Conservation (phyloP, 2,797 vertebrate species). For the Eurystomus glaucurus region DNA sequence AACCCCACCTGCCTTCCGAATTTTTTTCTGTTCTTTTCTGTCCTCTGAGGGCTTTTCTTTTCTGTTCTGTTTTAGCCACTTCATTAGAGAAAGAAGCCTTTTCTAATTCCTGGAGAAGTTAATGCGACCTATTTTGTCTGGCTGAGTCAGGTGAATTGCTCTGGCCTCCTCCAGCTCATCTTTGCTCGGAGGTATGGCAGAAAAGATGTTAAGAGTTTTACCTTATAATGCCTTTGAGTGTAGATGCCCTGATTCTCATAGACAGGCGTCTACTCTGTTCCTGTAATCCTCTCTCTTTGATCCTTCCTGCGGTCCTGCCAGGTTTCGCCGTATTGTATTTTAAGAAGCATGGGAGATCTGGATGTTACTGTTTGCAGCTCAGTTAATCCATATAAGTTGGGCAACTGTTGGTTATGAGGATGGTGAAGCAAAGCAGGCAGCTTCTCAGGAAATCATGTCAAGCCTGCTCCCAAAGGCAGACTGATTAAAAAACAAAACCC, state of each 20-base stretch:
- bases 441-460: neutral
- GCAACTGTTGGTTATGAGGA: neutral
- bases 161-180: neutral
- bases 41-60: neutral
- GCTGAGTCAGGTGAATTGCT: slow-evolving; percentile 7
- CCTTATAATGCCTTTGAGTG: neutral
- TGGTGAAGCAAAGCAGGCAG: neutral
- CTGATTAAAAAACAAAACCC: neutral
- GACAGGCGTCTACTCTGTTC: neutral
- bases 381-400: neutral
- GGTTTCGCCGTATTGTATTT: neutral
- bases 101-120: neutral
- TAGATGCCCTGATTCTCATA: neutral
- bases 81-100: neutral
- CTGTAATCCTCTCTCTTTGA: neutral
- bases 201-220: neutral
- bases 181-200: neutral
- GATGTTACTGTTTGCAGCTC: neutral
- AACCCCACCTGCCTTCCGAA: neutral
- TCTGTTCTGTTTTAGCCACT: neutral
- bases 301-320: neutral
- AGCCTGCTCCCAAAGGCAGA: neutral
- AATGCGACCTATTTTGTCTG: neutral
- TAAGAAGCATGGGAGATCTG: neutral
- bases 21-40: neutral